Evolutionary conservation across 2,113 vertebrate genomes (phyloP), one percentile per base, ranked within the genome.

Genomic region (Girardinichthys multiradiatus): DNA sequence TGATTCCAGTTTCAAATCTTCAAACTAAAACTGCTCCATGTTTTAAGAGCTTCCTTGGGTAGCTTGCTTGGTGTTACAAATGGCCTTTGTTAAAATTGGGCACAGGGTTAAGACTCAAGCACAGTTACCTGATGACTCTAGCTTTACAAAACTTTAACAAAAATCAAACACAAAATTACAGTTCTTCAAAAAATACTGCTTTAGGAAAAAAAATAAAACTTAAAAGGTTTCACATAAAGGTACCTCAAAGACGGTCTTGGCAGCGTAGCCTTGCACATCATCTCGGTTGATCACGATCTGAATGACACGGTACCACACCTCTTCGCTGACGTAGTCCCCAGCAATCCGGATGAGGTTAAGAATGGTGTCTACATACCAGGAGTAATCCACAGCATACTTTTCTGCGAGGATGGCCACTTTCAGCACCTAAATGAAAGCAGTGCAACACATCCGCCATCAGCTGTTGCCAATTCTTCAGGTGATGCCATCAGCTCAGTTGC

Each of bases 291-390:
- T 98, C 88, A 98, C 97, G 0, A 98, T 98, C 93, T 98, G 97
- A 72, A 98, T 96, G 87, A 98, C 97, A 0, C 97, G 94, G 68
- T 97, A 98, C 97, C 97, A 98, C 77, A 98, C 96, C 81, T 98
- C 97, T 81, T 98, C 97, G 0, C 96, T 98, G 87, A 98, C 97
- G 0, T 98, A 97, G 90, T 98, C 97, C 0, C 97, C 97, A 0
- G 97, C 97, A 0, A 98, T 97, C 76, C 97, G 97, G 83, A 98
- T 97, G 72, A 98, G 94, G 91, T 98, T 98, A 33, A 98, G 94
- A 72, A 98, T 98, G 70, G 97, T 98, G 89, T 98, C 97, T 84
- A 98, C 97, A 1, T 98, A 98, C 97, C 97, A 98, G 71, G 96
- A 97, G 85, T 98, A 98, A 81, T 98, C 97, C 73, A 98, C 96